Conservation (phyloP, 2,888 invertebrate genomes). For the Blastobasis lacticolella region DNA sequence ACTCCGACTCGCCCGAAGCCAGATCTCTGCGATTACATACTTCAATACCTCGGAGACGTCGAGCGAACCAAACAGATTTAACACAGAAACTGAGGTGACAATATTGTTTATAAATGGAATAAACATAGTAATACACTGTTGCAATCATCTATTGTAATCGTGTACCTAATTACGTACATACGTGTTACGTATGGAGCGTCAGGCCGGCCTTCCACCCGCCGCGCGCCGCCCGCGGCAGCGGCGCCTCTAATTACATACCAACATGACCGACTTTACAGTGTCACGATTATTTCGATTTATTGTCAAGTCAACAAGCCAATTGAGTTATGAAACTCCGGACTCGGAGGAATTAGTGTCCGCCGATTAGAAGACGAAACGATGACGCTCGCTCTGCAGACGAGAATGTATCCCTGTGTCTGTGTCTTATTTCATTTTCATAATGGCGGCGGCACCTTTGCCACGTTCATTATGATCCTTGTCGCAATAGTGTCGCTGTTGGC, state of each 20-base stretch:
- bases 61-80: slow-evolving; percentile 18
- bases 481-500: too few species aligned
- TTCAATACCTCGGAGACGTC: neutral
- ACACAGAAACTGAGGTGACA: too few species aligned
- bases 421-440: too few species aligned
- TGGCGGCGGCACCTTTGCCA: too few species aligned
- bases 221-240: slow-evolving; percentile 11
- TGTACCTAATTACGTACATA: too few species aligned
- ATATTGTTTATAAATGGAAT: too few species aligned
- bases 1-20: neutral
- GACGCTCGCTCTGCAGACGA: too few species aligned
- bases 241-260: slow-evolving; percentile 60
- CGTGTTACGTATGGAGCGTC: too few species aligned
- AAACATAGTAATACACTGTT: neutral
- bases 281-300: slow-evolving; percentile 47
- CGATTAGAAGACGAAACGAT: neutral
- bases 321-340: slow-evolving; percentile 5
- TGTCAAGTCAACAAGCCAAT: slow-evolving; percentile 38
- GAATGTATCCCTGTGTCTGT: too few species aligned
- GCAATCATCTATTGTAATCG: neutral
- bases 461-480: too few species aligned
- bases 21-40: neutral
- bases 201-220: too few species aligned
- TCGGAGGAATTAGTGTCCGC: neutral
- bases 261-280: slow-evolving; percentile 56